Evolutionary conservation across 2,888 invertebrate genomes (phyloP).

Genomic region (Notodonta ziczac): DNA sequence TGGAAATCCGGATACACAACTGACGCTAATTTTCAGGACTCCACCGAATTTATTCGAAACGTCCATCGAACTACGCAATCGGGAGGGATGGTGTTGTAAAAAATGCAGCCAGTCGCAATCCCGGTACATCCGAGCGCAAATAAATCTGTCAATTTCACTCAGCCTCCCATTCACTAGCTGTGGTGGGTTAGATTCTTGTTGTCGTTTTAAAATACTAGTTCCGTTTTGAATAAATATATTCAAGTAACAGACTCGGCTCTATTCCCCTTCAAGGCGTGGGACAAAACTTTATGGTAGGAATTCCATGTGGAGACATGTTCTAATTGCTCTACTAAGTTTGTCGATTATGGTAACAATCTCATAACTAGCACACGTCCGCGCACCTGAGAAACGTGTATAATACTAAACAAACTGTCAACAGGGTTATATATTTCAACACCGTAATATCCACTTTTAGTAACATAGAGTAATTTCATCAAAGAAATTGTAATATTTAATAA

Average conservation of each 20-base stretch:
- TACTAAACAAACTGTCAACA: too few species aligned
- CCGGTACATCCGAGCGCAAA: conserved; percentile 75
- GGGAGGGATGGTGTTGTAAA: conserved; percentile 56
- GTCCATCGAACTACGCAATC: conserved; percentile 23
- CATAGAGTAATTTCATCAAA: too few species aligned
- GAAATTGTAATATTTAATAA: too few species aligned
- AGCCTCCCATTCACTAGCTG: conserved; percentile 63
- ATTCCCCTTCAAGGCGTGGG: neutral
- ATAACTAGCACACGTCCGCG: too few species aligned
- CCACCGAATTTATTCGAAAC: conserved; percentile 42
- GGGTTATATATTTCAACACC: too few species aligned
- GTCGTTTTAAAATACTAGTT: conserved; percentile 7
- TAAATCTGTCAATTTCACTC: conserved; percentile 84
- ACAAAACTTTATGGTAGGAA: neutral
- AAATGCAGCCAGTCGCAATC: conserved; percentile 73
- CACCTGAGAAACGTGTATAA: too few species aligned
- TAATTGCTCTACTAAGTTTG: neutral
- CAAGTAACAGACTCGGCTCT: neutral
- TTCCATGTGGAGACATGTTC: neutral
- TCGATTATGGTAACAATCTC: neutral
- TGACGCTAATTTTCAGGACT: conserved; percentile 42
- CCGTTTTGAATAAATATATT: too few species aligned
- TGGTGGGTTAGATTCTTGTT: conserved; percentile 27
- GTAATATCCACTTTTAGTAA: too few species aligned
- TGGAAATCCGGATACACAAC: conserved; percentile 38